phyloP scores from a whole-genome alignment of 2,888 invertebrate genomes.

The Idaea biselata region DNA sequence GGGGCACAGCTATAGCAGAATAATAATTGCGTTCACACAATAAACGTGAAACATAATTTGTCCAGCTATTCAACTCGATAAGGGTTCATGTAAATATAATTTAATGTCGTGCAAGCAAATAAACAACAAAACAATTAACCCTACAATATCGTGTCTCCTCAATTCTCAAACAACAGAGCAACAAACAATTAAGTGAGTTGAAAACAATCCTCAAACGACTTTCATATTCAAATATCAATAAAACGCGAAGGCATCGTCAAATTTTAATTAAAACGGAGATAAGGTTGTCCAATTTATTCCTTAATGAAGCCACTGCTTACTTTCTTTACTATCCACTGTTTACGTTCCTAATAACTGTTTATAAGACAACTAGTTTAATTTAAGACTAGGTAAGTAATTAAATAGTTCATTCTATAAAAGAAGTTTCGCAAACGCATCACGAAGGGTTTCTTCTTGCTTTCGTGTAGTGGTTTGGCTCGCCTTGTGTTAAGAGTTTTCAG shows the following conservation, averaged over 20 bases:
- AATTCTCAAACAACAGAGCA: background rate
- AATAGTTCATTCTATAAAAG: background rate
- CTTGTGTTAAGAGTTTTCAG: too few species aligned
- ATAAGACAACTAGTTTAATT: conserved; percentile 22
- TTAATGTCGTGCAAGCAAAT: background rate
- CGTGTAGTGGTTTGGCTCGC: background rate
- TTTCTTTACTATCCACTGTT: background rate
- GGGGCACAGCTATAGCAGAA: too few species aligned
- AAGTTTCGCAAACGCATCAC: background rate
- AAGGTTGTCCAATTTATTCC: conserved; percentile 23
- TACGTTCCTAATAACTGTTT: conserved; percentile 11
- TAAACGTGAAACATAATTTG: too few species aligned
- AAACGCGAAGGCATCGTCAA: conserved; percentile 26
- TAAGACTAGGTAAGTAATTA: background rate
- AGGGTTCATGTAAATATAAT: background rate
- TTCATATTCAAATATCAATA: conserved; percentile 7
- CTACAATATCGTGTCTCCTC: background rate
- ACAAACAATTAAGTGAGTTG: background rate
- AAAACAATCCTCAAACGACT: conserved; percentile 1
- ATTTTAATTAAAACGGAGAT: conserved; percentile 28
- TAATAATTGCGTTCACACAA: too few species aligned
- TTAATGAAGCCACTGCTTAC: conserved; percentile 10
- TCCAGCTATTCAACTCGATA: background rate
- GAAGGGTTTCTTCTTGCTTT: too few species aligned
- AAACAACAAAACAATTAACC: background rate